phyloP scores from a whole-genome alignment of 2,113 vertebrate species.

The Tetrax tetrax region DNA sequence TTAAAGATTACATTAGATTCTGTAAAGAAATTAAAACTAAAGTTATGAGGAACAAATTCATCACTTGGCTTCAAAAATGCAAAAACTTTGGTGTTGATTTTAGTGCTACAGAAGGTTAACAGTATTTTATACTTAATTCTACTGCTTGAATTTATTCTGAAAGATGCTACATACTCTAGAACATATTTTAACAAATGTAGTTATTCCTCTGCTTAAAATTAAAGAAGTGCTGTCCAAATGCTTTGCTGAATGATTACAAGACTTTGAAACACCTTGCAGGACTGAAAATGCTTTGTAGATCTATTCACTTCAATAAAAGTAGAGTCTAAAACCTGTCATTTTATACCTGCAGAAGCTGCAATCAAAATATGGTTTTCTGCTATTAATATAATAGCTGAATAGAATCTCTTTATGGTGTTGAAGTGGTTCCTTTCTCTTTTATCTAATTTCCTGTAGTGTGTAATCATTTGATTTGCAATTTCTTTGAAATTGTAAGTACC shows the following conservation, averaged over 20 bases:
- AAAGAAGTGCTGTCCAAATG: constrained; percentile 10
- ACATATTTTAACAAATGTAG: background rate
- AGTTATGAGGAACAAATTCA: background rate
- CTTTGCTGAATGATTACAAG: constrained; percentile 12
- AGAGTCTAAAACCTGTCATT: constrained; percentile 27
- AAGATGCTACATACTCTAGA: background rate
- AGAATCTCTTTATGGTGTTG: constrained; percentile 51
- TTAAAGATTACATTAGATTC: background rate
- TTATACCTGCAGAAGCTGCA: constrained; percentile 51
- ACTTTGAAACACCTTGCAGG: background rate
- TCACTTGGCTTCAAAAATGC: background rate
- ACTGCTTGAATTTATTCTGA: constrained; percentile 5
- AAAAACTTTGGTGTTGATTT: background rate
- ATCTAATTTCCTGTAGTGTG: constrained; percentile 35
- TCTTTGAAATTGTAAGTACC: constrained; percentile 39
- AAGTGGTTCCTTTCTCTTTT: constrained; percentile 65
- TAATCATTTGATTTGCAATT: constrained; percentile 51
- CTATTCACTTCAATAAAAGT: constrained; percentile 8
- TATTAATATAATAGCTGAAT: constrained; percentile 62
- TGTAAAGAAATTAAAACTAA: background rate
- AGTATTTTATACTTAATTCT: background rate
- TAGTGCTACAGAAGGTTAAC: background rate
- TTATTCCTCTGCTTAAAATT: constrained; percentile 5
- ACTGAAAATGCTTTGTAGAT: background rate
- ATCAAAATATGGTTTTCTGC: constrained; percentile 52